Evolutionary conservation across 2,797 vertebrate species (phyloP).

Genomic region (Melanotaenia boesemani): DNA sequence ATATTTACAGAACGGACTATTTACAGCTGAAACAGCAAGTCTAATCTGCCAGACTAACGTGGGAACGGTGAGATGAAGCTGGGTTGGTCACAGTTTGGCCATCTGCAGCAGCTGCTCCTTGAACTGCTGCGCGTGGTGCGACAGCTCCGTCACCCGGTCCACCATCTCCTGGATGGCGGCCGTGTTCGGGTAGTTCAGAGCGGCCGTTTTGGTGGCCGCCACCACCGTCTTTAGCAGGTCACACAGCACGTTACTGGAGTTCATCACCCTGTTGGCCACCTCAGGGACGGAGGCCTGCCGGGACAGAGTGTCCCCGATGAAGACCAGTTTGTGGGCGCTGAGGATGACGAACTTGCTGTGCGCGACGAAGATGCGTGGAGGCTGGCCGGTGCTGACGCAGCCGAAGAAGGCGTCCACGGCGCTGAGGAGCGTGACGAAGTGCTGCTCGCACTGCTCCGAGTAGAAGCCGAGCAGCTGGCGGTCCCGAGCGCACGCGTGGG

Average conservation of each 20-base stretch:
- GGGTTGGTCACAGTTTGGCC: conserved; percentile 80
- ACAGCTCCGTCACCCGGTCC: conserved; percentile 91
- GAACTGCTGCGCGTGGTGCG: conserved; percentile 89
- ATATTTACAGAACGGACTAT: conserved; percentile 87
- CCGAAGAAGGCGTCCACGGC: conserved; percentile 94
- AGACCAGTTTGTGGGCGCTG: conserved; percentile 97
- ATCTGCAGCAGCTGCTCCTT: conserved; percentile 91
- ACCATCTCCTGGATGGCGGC: conserved; percentile 95
- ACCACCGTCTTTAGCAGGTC: conserved; percentile 94
- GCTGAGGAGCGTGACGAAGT: conserved; percentile 92
- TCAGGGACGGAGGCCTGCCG: conserved; percentile 88
- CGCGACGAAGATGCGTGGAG: conserved; percentile 94
- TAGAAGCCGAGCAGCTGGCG: conserved; percentile 93
- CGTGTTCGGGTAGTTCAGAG: conserved; percentile 93
- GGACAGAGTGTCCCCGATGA: conserved; percentile 94
- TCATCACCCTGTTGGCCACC: conserved; percentile 91
- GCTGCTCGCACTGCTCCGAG: conserved; percentile 93
- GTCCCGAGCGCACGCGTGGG: conserved; percentile 80
- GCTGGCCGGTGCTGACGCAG: conserved; percentile 90
- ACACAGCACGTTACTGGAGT: conserved; percentile 94
- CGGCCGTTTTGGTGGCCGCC: conserved; percentile 91
- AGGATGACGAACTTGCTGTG: conserved; percentile 98
- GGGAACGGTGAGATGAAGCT: conserved; percentile 35
- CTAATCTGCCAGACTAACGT: conserved; percentile 58
- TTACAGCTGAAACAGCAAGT: conserved; percentile 59